phyloP scores from a whole-genome alignment of 2,113 vertebrate species.

The Xenus cinereus region DNA sequence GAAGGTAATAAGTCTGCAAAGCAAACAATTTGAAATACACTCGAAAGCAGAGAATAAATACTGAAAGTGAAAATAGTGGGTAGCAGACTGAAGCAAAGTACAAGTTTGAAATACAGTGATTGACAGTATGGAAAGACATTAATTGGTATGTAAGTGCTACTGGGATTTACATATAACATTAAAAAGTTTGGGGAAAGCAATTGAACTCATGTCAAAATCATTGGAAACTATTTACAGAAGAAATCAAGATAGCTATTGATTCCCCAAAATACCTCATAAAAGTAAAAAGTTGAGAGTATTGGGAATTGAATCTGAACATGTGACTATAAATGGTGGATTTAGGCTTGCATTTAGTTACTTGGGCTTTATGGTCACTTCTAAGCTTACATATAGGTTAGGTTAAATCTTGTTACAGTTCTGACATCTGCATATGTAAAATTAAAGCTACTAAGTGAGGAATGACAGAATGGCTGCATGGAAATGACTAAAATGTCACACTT shows the following conservation, averaged over 20 bases:
- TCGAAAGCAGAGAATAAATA: slow-evolving; percentile 54
- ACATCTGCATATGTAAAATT: background rate
- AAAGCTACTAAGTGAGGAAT: background rate
- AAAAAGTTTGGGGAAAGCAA: slow-evolving; percentile 1
- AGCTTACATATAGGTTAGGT: background rate
- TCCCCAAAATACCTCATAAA: background rate
- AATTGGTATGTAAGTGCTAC: background rate
- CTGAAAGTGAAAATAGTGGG: background rate
- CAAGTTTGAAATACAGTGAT: background rate
- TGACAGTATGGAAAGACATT: background rate
- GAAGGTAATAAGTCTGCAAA: slow-evolving; percentile 19
- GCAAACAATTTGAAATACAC: slow-evolving; percentile 38
- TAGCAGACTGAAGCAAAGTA: slow-evolving; percentile 10
- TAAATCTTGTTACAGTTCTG: background rate
- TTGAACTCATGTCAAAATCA: slow-evolving; percentile 32
- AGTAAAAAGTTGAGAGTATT: background rate
- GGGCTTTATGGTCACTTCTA: background rate
- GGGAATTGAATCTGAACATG: background rate
- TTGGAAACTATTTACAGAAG: slow-evolving; percentile 46
- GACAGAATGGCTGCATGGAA: background rate
- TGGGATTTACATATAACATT: slow-evolving; percentile 26
- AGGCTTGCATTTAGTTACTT: background rate
- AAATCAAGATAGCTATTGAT: slow-evolving; percentile 30
- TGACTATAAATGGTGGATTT: background rate
- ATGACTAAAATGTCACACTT: background rate